phyloP scores from a whole-genome alignment of 35 echinoderm and acorn worm genomes.

The Strongylocentrotus purpuratus region DNA sequence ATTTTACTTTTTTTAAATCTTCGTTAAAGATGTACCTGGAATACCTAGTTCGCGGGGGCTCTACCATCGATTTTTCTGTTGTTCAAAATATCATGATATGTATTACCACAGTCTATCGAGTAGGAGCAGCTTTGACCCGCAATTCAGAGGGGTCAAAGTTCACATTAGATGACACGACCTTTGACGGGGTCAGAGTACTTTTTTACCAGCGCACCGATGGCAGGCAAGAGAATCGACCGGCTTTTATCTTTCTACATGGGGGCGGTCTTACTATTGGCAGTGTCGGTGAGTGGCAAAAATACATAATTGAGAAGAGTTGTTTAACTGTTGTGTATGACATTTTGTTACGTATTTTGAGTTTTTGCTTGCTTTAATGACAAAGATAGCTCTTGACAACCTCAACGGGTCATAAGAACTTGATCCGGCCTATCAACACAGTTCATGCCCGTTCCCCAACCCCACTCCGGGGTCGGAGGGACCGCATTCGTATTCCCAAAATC shows the following conservation, averaged over 20 bases:
- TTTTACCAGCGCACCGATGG: conserved; percentile 41
- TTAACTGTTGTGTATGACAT: no score
- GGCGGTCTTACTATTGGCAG: conserved; percentile 55
- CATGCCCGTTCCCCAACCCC: no score
- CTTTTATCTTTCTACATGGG: conserved; percentile 58
- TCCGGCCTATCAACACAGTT: no score
- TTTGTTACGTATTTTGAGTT: no score
- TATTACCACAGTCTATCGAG: background rate
- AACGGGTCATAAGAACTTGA: no score
- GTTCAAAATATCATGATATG: background rate
- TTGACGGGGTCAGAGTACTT: conserved; percentile 50
- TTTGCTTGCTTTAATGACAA: no score
- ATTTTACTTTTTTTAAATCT: background rate
- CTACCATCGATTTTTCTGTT: conserved; percentile 35
- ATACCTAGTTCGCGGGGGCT: conserved; percentile 1
- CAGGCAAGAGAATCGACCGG: background rate
- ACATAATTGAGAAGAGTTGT: no score
- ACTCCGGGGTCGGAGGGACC: no score
- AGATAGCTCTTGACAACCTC: no score
- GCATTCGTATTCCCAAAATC: no score
- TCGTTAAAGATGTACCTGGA: conserved; percentile 27
- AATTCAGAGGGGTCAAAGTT: conserved; percentile 23
- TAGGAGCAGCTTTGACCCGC: background rate
- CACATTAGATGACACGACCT: conserved; percentile 32
- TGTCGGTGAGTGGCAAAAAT: conserved; percentile 17